phyloP scores from a whole-genome alignment of 2,113 vertebrate species.

The Hemicordylus capensis region DNA sequence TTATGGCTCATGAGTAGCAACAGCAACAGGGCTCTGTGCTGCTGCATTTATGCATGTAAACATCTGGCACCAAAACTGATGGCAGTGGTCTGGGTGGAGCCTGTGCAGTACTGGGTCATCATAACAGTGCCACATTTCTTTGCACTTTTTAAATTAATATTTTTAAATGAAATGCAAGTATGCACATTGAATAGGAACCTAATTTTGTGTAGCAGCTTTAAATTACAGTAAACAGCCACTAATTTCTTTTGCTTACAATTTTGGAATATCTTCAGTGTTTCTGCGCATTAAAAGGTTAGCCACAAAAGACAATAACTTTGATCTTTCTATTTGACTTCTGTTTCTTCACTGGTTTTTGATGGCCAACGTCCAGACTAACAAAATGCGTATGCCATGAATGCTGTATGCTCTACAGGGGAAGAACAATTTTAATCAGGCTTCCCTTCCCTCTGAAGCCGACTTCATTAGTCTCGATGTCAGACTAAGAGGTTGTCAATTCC shows the following conservation, averaged over 20 bases:
- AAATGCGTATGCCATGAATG: no score
- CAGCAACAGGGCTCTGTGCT: neutral
- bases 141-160: conserved; percentile 16
- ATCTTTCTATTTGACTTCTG: neutral
- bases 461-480: no score
- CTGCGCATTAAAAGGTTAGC: accelerated
- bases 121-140: neutral
- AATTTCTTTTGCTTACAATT: conserved; percentile 18
- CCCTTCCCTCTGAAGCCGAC: no score
- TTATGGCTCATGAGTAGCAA: neutral
- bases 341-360: no score
- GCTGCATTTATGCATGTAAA: neutral
- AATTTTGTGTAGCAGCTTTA: conserved; percentile 21
- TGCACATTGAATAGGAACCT: neutral
- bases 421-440: no score
- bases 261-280: neutral
- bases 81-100: no score
- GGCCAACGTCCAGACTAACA: no score
- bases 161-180: neutral
- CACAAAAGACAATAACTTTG: neutral
- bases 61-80: neutral
- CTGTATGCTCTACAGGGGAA: no score
- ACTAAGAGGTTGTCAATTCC: no score
- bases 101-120: neutral
- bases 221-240: neutral